phyloP scores from a whole-genome alignment of 1,140 invertebrate genomes.

The Phortica variegata region DNA sequence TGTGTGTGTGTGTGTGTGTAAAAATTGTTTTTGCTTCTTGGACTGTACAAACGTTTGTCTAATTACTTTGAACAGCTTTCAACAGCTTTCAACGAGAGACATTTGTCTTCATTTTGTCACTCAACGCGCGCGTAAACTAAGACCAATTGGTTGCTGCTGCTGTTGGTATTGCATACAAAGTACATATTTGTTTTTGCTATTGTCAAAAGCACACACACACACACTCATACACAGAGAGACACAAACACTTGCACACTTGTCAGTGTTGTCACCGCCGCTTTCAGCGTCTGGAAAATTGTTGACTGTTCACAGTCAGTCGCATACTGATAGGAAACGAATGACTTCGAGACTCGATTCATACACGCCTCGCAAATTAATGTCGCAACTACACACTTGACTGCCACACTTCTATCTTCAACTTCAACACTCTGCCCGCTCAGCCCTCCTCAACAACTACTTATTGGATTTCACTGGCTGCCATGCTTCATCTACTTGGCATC shows the following conservation, averaged over 20 bases:
- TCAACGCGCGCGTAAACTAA: too few relatives aligned
- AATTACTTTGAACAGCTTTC: slow-evolving; percentile 54
- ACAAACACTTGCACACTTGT: too few relatives aligned
- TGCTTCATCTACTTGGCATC: slow-evolving; percentile 14
- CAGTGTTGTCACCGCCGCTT: slow-evolving; percentile 23
- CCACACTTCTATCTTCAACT: background rate
- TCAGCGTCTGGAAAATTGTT: slow-evolving; percentile 15
- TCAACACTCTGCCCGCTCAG: background rate
- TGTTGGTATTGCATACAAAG: background rate
- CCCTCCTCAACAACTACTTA: background rate
- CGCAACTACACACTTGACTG: slow-evolving; percentile 19
- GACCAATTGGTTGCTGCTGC: background rate
- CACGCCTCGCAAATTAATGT: slow-evolving; percentile 43
- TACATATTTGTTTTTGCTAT: slow-evolving; percentile 43
- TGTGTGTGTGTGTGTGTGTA: slow-evolving; percentile 7
- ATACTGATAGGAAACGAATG: too few relatives aligned
- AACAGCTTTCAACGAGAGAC: slow-evolving; percentile 30
- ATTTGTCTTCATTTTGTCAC: slow-evolving; percentile 50
- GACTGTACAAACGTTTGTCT: slow-evolving; percentile 46
- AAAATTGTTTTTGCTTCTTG: slow-evolving; percentile 17
- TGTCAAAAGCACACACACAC: slow-evolving; percentile 22
- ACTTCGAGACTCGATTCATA: background rate
- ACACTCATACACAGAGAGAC: too few relatives aligned
- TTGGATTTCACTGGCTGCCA: slow-evolving; percentile 9
- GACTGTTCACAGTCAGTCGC: too few relatives aligned